A percentile compares a stretch with the other conserved stretches of the same genome.
Conservation (phyloP, 2,797 vertebrate genomes). For the Botia kubotai region DNA sequence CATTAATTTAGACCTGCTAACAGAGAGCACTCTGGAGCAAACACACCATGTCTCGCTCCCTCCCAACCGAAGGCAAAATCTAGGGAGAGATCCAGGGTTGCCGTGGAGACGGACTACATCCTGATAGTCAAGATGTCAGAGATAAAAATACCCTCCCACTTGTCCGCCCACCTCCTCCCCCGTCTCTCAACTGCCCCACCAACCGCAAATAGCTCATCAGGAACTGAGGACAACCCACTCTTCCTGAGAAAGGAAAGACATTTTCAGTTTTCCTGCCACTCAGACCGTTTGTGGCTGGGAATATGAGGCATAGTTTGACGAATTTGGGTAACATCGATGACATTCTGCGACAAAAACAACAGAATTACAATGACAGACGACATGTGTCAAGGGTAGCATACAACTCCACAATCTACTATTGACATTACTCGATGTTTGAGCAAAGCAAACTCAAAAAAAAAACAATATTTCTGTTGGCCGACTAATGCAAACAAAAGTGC, state of each 20-base stretch:
- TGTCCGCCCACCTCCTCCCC: conserved; percentile 45
- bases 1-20: conserved; percentile 10
- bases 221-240: conserved; percentile 38
- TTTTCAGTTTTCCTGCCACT: conserved; percentile 31
- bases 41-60: neutral
- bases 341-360: neutral
- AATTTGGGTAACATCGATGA: neutral
- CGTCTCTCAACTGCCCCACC: conserved; percentile 4
- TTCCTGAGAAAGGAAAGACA: neutral
- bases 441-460: neutral
- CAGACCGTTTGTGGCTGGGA: neutral
- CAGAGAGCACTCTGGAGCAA: neutral
- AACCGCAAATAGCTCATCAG: conserved; percentile 50
- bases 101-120: conserved; percentile 73
- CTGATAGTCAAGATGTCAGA: conserved; percentile 73
- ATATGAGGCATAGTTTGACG: neutral
- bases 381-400: neutral
- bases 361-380: neutral
- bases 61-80: neutral
- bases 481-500: neutral
- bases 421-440: neutral
- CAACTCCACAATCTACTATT: neutral
- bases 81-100: conserved; percentile 66
- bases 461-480: neutral
- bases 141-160: conserved; percentile 76